These are phyloP conservation scores for Philantomba maxwellii DNA, from an alignment of 2,113 vertebrate genomes.

Conservation along the genomic window DNA sequence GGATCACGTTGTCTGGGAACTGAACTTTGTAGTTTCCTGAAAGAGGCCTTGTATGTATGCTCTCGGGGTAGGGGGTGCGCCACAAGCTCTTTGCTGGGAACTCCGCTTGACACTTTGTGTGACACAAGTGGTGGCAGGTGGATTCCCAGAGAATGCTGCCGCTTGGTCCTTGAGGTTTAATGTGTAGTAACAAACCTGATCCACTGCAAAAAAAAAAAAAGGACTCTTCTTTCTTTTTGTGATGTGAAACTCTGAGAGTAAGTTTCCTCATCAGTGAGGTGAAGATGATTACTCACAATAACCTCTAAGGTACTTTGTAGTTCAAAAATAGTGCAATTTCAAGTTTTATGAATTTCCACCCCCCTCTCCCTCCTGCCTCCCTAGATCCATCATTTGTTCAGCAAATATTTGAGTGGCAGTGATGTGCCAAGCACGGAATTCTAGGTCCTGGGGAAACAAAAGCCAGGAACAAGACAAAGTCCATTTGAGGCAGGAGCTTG, in stretches of 20 bases:
- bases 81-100: neutral
- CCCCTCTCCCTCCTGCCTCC: neutral
- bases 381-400: neutral
- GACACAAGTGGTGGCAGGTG: neutral
- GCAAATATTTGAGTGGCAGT: neutral
- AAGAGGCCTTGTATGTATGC: rapidly evolving
- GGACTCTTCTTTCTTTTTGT: neutral
- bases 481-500: neutral
- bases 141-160: neutral
- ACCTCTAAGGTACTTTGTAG: neutral
- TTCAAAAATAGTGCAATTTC: neutral
- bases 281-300: neutral
- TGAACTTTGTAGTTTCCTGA: neutral
- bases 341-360: neutral
- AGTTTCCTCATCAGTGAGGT: neutral
- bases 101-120: neutral
- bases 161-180: neutral
- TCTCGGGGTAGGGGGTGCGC: rapidly evolving
- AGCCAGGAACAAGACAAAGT: neutral
- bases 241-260: neutral
- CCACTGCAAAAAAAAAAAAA: neutral
- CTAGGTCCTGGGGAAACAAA: neutral
- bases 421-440: neutral
- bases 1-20: neutral
- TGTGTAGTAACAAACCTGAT: neutral